phyloP scores from a whole-genome alignment of 2,797 vertebrate species.

The Champsocephalus esox region DNA sequence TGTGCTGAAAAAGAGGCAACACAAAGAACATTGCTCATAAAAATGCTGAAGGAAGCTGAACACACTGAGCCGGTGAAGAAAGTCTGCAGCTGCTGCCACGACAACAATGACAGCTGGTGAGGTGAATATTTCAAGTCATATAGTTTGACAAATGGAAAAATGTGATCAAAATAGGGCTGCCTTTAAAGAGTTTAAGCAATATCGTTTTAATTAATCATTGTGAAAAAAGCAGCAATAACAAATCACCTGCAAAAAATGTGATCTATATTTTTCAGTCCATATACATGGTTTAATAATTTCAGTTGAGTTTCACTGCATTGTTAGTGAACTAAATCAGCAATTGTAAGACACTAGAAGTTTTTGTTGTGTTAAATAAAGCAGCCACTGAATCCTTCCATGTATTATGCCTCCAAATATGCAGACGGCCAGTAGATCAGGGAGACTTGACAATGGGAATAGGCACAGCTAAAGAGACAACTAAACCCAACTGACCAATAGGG shows the following conservation, averaged over 20 bases:
- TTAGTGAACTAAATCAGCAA: constrained; percentile 32
- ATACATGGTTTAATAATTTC: constrained; percentile 17
- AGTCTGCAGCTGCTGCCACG: constrained; percentile 12
- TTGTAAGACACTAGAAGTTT: constrained; percentile 18
- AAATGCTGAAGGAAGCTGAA: constrained; percentile 3
- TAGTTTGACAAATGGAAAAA: constrained; percentile 22
- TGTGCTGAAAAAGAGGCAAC: not conserved
- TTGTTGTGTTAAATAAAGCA: constrained; percentile 28
- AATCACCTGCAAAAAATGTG: constrained; percentile 1
- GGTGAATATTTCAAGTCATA: constrained; percentile 15
- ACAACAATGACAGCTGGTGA: constrained; percentile 6
- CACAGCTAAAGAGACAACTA: constrained; percentile 6
- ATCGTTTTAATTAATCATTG: not conserved
- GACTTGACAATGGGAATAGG: constrained; percentile 7
- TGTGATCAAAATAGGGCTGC: constrained; percentile 14
- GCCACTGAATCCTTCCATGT: constrained; percentile 4
- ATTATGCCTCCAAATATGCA: constrained; percentile 23
- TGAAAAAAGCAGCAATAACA: constrained; percentile 3
- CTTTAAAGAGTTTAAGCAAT: not conserved
- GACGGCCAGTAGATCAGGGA: constrained; percentile 5
- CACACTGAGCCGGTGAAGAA: no score
- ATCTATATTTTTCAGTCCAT: not conserved
- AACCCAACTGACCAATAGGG: constrained; percentile 89
- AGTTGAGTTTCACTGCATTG: constrained; percentile 19
- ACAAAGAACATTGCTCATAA: constrained; percentile 3